Base-by-base conservation (phyloP, 1,140 invertebrate genomes). In the Bicyclus anynana region DNA sequence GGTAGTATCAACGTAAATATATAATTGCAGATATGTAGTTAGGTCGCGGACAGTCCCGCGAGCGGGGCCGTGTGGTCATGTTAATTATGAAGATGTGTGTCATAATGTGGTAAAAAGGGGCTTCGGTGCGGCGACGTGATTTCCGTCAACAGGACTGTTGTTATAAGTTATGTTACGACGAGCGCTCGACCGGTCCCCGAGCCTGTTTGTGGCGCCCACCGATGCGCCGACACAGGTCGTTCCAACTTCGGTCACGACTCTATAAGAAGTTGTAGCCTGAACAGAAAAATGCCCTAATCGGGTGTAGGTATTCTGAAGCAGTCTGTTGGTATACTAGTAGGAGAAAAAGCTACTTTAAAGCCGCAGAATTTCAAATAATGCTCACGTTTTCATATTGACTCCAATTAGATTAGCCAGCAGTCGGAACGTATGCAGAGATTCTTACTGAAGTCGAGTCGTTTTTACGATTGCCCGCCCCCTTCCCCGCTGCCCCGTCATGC, bases 111-210 rank as follows among this genome's bases (percentile, higher is more conserved):
- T 52, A 59, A 53, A 53, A 65, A 53, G 35, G 57, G 49, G n/a
- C n/a, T 38, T 42, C n/a, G 33, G 54, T 62, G 38, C 54, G 61
- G 54, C 59, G 54, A 65, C 64, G 65, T 74, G 70, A 68, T 72
- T 77, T 77, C 77, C 77, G 67, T 58, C 59, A 73, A 69, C 67
- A 60, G 68, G 67, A 65, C 47, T 51, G 49, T 2, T 50, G 38
- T 58, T 66, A 60, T 62, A 63, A 62, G 56, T 69, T 59, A 33
- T 33, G 29, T 33, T 12, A 33, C 29, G 29, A 33, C 7, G 3
- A 7, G 12, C 29, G 29, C 29, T 12, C 9, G 29, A 12, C 29
- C 3, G 7, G 23, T 23, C 29, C 12, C 29, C 9, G 29, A 33
- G 29, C 29, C 29, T 33, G 29, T 33, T 33, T n/a, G 1, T 33